Percentiles rank a stretch among this genome's conserved stretches.
phyloP scores from a whole-genome alignment of 2,888 invertebrate genomes.

The Tipula lateralis region DNA sequence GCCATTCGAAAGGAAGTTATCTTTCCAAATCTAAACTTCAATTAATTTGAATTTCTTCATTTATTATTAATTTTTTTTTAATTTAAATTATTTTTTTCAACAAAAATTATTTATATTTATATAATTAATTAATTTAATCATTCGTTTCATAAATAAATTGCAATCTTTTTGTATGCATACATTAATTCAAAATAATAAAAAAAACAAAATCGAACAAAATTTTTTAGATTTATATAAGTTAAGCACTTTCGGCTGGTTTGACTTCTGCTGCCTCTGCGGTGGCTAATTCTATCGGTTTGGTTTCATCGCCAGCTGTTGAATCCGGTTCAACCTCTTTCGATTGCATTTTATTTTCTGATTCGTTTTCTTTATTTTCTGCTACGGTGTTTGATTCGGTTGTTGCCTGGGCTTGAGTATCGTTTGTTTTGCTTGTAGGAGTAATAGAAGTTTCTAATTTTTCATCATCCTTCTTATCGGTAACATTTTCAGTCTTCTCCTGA shows the following conservation, averaged over 20 bases:
- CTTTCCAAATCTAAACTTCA: no score
- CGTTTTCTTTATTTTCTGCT: not conserved
- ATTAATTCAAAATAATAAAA: not conserved
- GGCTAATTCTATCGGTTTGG: not conserved
- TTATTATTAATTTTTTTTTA: not conserved
- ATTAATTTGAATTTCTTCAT: not conserved
- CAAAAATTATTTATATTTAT: not conserved
- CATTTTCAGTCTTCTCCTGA: conserved; percentile 19
- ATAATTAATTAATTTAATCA: conserved; percentile 1
- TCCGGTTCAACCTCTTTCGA: not conserved
- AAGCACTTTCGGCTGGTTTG: not conserved
- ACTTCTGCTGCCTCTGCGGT: not conserved
- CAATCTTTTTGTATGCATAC: not conserved
- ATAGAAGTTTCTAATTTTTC: not conserved
- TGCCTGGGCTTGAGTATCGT: not conserved
- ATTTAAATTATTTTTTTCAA: not conserved
- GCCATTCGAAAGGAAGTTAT: no score
- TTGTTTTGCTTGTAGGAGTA: not conserved
- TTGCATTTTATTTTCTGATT: not conserved
- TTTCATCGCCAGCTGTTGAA: not conserved
- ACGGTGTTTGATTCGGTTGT: not conserved
- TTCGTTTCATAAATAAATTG: conserved; percentile 3
- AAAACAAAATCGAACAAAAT: not conserved
- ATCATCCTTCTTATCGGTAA: not conserved
- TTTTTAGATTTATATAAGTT: not conserved